phyloP scores from a whole-genome alignment of 2,888 invertebrate genomes.

The Aspidapion aeneum region DNA sequence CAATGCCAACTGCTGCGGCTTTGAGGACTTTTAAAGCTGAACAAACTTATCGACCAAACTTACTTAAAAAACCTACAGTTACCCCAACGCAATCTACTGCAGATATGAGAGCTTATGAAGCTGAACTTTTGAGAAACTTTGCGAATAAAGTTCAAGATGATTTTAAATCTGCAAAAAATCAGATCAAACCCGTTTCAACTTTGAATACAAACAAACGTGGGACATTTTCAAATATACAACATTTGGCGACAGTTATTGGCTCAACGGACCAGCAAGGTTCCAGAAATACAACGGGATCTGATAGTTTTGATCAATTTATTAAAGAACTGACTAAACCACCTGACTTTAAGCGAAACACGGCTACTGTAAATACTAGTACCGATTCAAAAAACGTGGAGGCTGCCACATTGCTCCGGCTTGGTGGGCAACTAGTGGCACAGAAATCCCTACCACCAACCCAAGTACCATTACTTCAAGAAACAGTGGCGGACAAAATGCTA shows the following conservation, averaged over 20 bases:
- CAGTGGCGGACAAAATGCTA: neutral
- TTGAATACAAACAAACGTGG: neutral
- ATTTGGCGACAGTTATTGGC: too few relatives aligned
- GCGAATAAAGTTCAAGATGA: neutral
- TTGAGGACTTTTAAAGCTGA: neutral
- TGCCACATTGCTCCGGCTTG: slow-evolving; percentile 40
- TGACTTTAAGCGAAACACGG: too few relatives aligned
- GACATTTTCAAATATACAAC: too few relatives aligned
- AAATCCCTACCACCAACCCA: slow-evolving; percentile 29
- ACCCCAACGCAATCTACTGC: neutral
- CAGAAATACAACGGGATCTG: neutral
- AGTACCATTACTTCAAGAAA: slow-evolving; percentile 23
- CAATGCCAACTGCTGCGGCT: neutral
- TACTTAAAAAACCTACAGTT: neutral
- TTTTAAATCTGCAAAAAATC: neutral
- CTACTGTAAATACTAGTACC: slow-evolving; percentile 7
- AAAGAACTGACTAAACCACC: neutral
- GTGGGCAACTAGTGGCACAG: slow-evolving; percentile 34
- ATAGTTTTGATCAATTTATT: neutral
- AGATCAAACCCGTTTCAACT: neutral
- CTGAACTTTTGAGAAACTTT: neutral
- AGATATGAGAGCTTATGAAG: neutral
- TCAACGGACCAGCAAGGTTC: too few relatives aligned
- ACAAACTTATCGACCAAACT: neutral
- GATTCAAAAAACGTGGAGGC: slow-evolving; percentile 39